A percentile compares a stretch with the other conserved stretches of the same genome.
Conservation (phyloP, 2,797 vertebrate species). For the Melopsittacus undulatus region DNA sequence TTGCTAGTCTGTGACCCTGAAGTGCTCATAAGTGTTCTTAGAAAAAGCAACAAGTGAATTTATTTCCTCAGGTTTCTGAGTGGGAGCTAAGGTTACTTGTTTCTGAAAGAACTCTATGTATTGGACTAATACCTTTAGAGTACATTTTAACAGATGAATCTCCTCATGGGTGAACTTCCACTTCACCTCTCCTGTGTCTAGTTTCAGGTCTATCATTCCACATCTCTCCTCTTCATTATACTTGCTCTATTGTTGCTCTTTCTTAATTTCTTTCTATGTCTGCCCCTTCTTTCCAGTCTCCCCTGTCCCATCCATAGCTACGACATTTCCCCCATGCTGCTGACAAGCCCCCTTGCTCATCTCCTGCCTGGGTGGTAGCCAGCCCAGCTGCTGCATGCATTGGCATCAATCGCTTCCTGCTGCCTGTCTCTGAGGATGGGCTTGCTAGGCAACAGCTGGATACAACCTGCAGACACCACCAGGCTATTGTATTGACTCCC, state of each 20-base stretch:
- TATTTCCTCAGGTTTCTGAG: background rate
- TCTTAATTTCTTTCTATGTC: background rate
- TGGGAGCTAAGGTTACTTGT: background rate
- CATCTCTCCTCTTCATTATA: background rate
- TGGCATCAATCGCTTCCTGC: background rate
- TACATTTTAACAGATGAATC: background rate
- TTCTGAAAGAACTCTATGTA: background rate
- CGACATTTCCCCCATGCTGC: rapidly evolving
- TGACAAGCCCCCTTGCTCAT: background rate
- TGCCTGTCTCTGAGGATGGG: background rate
- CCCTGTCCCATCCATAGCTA: background rate
- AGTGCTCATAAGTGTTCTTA: background rate
- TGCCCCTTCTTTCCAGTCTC: background rate
- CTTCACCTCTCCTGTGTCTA: background rate
- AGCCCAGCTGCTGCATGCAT: background rate
- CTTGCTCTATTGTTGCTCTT: background rate
- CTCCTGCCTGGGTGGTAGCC: background rate
- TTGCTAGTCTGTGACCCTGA: background rate
- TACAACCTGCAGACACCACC: background rate
- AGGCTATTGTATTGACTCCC: background rate
- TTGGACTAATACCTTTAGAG: background rate
- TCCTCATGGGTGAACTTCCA: background rate
- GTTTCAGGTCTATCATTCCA: background rate
- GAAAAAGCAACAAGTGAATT: background rate
- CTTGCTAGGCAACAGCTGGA: background rate